Evolutionary conservation across 2,888 invertebrate species (phyloP).

Genomic region (Dolichopus griseipennis): DNA sequence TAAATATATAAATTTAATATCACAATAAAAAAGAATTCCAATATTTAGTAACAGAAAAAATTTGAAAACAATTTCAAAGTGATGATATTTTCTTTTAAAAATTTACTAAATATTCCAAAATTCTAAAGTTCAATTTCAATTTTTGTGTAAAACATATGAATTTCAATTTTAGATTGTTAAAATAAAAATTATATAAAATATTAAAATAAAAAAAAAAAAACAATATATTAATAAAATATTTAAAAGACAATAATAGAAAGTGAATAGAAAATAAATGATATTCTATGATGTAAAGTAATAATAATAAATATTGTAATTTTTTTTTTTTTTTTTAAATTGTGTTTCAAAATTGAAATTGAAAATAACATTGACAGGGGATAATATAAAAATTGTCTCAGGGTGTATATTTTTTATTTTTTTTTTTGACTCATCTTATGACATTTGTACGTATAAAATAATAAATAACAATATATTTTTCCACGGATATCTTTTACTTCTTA

Average conservation of each 20-base stretch:
- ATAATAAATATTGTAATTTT: background rate
- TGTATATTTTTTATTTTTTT: too few species aligned
- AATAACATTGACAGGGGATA: background rate
- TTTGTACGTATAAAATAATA: too few species aligned
- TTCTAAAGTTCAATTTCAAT: background rate
- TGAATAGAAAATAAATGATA: background rate
- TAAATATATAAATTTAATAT: too few species aligned
- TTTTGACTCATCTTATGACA: too few species aligned
- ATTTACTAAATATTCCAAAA: background rate
- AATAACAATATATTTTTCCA: too few species aligned
- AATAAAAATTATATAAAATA: background rate
- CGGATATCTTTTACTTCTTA: too few species aligned
- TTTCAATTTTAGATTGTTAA: background rate
- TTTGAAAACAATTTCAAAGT: background rate
- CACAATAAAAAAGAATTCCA: too few species aligned
- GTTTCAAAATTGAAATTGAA: background rate
- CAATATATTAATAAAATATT: slow-evolving; percentile 3
- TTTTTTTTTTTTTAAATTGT: background rate
- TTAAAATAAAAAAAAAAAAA: background rate
- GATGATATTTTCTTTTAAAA: background rate
- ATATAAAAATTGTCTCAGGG: background rate
- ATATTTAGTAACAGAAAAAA: background rate
- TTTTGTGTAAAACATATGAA: too few species aligned
- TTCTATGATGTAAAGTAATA: background rate
- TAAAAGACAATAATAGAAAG: background rate